phyloP scores from a whole-genome alignment of 2,888 invertebrate genomes.

The Spicauda simplicius region DNA sequence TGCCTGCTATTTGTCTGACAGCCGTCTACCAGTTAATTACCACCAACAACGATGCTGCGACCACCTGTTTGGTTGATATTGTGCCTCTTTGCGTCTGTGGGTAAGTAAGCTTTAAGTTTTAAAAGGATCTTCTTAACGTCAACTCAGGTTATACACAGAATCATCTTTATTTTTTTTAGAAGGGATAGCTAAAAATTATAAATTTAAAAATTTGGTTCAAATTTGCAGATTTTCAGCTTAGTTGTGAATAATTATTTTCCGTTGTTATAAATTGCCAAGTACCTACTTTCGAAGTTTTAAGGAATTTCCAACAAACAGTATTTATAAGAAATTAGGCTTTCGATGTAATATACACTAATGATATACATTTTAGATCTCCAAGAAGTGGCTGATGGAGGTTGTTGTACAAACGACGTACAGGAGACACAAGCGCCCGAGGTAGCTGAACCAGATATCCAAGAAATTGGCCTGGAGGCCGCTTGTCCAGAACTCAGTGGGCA shows the following conservation, averaged over 20 bases:
- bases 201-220: too few relatives aligned
- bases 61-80: conserved; percentile 47
- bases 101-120: conserved; percentile 47
- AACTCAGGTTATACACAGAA: neutral
- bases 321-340: too few relatives aligned
- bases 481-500: conserved; percentile 77
- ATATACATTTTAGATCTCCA: conserved; percentile 64
- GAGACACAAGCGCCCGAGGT: conserved; percentile 44
- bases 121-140: neutral
- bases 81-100: conserved; percentile 47
- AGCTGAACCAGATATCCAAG: conserved; percentile 54
- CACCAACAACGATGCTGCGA: conserved; percentile 44
- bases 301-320: too few relatives aligned
- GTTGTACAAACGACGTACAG: conserved; percentile 51
- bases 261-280: too few relatives aligned
- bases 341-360: neutral
- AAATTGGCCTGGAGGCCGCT: conserved; percentile 62
- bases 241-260: too few relatives aligned
- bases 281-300: too few relatives aligned
- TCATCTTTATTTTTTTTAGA: neutral
- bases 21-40: conserved; percentile 42
- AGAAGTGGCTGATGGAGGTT: conserved; percentile 59
- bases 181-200: neutral
- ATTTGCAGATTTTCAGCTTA: too few relatives aligned
- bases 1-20: conserved; percentile 36